Evolutionary conservation across 1,140 invertebrate genomes (phyloP).

Genomic region (Globodera rostochiensis): DNA sequence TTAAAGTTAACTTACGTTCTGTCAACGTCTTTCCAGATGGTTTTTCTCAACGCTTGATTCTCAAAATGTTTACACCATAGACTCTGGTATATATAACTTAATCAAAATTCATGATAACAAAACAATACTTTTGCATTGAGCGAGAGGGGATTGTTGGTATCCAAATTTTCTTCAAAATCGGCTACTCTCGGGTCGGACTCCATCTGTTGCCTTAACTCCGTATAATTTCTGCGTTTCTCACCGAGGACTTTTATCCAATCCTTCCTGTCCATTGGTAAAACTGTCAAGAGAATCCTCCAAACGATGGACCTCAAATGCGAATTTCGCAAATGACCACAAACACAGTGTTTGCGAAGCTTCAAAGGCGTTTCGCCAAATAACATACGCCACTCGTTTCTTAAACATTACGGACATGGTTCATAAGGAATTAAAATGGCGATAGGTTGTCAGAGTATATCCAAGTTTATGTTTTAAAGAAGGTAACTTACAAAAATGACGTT

Average conservation of each 20-base stretch:
- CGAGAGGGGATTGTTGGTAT: slow-evolving; percentile 46
- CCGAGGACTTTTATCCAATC: slow-evolving; percentile 33
- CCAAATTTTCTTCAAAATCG: slow-evolving; percentile 7
- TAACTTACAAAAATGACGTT: background rate
- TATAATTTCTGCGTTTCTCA: slow-evolving; percentile 26
- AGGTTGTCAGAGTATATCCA: no score
- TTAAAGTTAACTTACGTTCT: slow-evolving; percentile 70
- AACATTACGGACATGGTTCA: background rate
- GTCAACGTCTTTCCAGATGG: slow-evolving; percentile 79
- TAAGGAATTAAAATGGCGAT: background rate
- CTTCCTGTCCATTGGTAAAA: slow-evolving; percentile 28
- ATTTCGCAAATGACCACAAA: slow-evolving; percentile 38
- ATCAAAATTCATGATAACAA: background rate
- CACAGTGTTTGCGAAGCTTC: slow-evolving; percentile 34
- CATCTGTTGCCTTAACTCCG: slow-evolving; percentile 33
- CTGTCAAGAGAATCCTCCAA: slow-evolving; percentile 42
- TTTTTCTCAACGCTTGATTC: slow-evolving; percentile 76
- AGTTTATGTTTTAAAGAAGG: no score
- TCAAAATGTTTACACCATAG: slow-evolving; percentile 80
- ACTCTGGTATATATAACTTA: slow-evolving; percentile 39
- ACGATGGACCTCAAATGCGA: slow-evolving; percentile 41
- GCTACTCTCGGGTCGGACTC: slow-evolving; percentile 36
- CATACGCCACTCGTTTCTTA: slow-evolving; percentile 30
- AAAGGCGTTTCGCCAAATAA: slow-evolving; percentile 24
- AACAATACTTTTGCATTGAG: slow-evolving; percentile 38